Base-by-base conservation (phyloP, 2,113 vertebrate species). In the Oncorhynchus clarkii region DNA sequence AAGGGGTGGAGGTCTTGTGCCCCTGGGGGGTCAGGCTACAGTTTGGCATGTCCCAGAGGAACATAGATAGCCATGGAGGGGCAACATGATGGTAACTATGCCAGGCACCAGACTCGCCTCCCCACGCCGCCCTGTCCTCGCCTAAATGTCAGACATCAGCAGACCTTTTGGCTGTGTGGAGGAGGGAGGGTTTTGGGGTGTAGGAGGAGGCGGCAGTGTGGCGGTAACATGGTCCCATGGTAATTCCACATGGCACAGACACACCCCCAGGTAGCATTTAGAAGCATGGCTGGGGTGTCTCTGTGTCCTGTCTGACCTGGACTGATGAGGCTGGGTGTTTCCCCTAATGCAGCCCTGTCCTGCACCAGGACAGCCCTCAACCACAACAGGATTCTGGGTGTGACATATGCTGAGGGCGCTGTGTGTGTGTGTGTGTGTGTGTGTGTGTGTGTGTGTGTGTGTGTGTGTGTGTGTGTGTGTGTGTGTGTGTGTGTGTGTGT, bases 61-160 rank as follows among this genome's bases (percentile, higher is more conserved):
- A 79, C 70, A 73, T 78, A 83, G 81, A 70, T 57, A 78, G 82
- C 75, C 76, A 86, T 78, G 78, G 31, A 73, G 70, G 72, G 83
- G 81, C 78, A 81, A 84, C 77, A 29, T 91, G 91, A 91, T 49
- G 82, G 70, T 90, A 84, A 83, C 75, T 75, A 78, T 81, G 74
- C 84, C 74, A 86, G 90, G 88, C 92, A 87, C 88, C 87, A 90
- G 83, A 80, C 86, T 91, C 87, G 76, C 89, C 90, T 90, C 82
- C 87, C 89, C 84, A 79, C 81, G 64, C 80, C 80, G 88, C 92
- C 83, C 80, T 84, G 88, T 88, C 93, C 92, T 93, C 84, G 90
- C 91, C 82, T 84, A 90, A 89, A 91, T 90, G 89, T 89, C 87
- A 91, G 80, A 89, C 88, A 0, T 0, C 84, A 89, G 90, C 88